A percentile compares a stretch with the other conserved stretches of the same genome.
Conservation (phyloP, 2,797 vertebrate genomes). For the Cossypha dichroa region DNA sequence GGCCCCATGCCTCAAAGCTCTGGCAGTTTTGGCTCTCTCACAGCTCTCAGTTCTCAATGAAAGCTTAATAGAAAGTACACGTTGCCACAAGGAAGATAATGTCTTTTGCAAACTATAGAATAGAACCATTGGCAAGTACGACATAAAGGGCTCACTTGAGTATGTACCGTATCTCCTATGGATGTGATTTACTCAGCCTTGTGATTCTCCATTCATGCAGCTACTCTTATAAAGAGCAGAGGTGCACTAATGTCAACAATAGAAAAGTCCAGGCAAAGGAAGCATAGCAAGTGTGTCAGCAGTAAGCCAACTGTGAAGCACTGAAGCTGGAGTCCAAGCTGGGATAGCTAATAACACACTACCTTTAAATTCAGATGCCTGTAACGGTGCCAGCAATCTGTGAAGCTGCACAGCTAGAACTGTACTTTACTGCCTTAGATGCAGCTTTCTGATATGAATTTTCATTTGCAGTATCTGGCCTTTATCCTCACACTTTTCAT, state of each 20-base stretch:
- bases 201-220: neutral
- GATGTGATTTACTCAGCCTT: slow-evolving; percentile 19
- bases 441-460: neutral
- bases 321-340: slow-evolving; percentile 11
- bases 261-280: neutral
- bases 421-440: neutral
- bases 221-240: neutral
- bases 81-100: neutral
- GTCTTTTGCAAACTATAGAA: slow-evolving; percentile 10
- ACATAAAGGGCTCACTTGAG: neutral
- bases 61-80: slow-evolving; percentile 3
- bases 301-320: neutral
- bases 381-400: neutral
- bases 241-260: neutral
- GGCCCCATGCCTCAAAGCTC: slow-evolving; percentile 9
- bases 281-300: neutral
- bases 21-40: neutral
- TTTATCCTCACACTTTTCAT: neutral
- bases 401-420: slow-evolving; percentile 7
- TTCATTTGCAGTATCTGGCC: neutral
- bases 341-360: neutral
- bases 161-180: neutral
- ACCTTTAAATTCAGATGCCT: neutral
- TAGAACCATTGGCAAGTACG: neutral
- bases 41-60: neutral